Evolutionary conservation across 2,888 invertebrate genomes (phyloP).

Genomic region (Drosophila setosimentum): DNA sequence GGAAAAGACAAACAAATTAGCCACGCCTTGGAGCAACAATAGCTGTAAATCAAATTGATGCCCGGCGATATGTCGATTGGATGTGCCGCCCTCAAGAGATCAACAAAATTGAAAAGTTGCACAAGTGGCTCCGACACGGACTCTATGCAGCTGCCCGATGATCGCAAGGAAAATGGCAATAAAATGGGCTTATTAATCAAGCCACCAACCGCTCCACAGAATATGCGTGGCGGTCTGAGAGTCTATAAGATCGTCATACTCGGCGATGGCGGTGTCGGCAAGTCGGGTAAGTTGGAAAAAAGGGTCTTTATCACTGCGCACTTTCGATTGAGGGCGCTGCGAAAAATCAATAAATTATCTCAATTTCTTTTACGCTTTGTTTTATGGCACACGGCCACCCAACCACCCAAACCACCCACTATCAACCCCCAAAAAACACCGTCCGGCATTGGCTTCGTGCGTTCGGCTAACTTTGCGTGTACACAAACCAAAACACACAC

Average conservation of each 20-base stretch:
- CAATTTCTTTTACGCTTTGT: conserved; percentile 77
- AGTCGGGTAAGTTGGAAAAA: conserved; percentile 89
- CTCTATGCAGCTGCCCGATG: conserved; percentile 61
- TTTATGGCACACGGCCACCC: conserved; percentile 43
- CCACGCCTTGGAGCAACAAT: conserved; percentile 54
- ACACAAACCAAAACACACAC: conserved; percentile 43
- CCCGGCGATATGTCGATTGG: conserved; percentile 84
- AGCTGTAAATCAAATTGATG: conserved; percentile 59
- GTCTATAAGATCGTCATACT: conserved; percentile 96
- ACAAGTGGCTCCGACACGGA: conserved; percentile 75
- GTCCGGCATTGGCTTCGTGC: conserved; percentile 46
- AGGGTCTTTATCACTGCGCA: conserved; percentile 59
- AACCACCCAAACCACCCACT: conserved; percentile 31
- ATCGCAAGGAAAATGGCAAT: conserved; percentile 66
- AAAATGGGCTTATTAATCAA: conserved; percentile 51
- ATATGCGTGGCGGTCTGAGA: conserved; percentile 88
- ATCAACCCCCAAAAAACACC: conserved; percentile 32
- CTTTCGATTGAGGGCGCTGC: conserved; percentile 47
- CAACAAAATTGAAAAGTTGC: conserved; percentile 80
- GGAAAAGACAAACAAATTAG: conserved; percentile 33
- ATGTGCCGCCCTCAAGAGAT: conserved; percentile 84
- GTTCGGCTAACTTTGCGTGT: conserved; percentile 55
- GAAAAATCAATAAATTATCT: conserved; percentile 82
- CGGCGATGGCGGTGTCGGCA: conserved; percentile 96
- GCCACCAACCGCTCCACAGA: conserved; percentile 75